phyloP scores from a whole-genome alignment of 2,113 vertebrate genomes.

The Circaetus cinerascens region DNA sequence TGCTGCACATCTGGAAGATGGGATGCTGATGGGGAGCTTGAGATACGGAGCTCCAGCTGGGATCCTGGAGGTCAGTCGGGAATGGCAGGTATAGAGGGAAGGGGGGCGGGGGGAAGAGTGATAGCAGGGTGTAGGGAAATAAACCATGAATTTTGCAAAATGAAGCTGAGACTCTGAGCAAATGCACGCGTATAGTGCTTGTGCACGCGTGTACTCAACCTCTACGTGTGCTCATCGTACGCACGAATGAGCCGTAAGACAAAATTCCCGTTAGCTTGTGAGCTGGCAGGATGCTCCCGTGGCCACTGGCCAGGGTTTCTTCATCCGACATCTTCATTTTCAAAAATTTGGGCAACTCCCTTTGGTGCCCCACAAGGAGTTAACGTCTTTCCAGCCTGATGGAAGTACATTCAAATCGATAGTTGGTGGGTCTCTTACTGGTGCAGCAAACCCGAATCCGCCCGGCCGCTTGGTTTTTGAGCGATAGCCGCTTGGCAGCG shows the following conservation, averaged over 20 bases:
- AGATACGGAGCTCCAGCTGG: background rate
- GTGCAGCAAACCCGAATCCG: background rate
- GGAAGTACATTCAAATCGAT: rapidly evolving
- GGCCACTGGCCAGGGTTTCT: background rate
- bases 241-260: rapidly evolving
- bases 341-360: background rate
- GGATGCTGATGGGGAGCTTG: background rate
- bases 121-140: background rate
- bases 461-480: background rate
- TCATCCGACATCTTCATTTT: background rate
- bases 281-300: background rate
- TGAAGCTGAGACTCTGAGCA: background rate
- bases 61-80: background rate
- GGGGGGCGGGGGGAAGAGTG: rapidly evolving
- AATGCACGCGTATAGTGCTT: rapidly evolving
- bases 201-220: background rate
- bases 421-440: background rate
- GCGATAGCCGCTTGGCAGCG: rapidly evolving
- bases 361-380: background rate
- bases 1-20: background rate
- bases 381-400: background rate
- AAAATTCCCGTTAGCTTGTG: background rate
- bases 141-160: rapidly evolving
- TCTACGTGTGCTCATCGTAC: rapidly evolving
- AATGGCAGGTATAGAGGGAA: background rate